Evolutionary conservation across 2,797 vertebrate species (phyloP).

Genomic region (Vespertilio murinus): DNA sequence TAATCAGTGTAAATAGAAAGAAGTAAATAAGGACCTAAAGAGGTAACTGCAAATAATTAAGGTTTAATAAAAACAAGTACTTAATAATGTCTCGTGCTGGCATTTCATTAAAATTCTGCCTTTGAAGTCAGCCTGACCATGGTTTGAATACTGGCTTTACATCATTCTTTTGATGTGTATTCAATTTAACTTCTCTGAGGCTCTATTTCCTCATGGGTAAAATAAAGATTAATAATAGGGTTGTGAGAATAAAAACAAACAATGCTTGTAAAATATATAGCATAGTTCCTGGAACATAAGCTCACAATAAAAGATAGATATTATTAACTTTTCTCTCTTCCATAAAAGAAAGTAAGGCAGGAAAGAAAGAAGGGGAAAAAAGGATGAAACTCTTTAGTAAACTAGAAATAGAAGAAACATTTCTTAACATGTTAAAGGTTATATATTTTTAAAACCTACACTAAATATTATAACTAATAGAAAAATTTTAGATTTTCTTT

Average conservation of each 20-base stretch:
- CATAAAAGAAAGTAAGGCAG: neutral
- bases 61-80: neutral
- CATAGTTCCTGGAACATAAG: neutral
- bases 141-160: neutral
- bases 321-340: neutral
- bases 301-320: neutral
- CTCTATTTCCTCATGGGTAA: neutral
- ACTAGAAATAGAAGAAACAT: neutral
- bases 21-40: neutral
- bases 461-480: neutral
- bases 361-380: neutral
- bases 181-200: neutral
- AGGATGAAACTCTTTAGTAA: neutral
- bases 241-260: neutral
- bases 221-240: neutral
- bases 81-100: neutral
- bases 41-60: neutral
- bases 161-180: neutral
- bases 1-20: neutral
- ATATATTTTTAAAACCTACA: neutral
- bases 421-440: neutral
- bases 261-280: neutral
- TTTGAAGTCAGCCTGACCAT: neutral
- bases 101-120: constrained; percentile 10
- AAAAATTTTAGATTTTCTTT: neutral